Conservation (phyloP, 2,888 invertebrate genomes). For the Podabrus alpinus region DNA sequence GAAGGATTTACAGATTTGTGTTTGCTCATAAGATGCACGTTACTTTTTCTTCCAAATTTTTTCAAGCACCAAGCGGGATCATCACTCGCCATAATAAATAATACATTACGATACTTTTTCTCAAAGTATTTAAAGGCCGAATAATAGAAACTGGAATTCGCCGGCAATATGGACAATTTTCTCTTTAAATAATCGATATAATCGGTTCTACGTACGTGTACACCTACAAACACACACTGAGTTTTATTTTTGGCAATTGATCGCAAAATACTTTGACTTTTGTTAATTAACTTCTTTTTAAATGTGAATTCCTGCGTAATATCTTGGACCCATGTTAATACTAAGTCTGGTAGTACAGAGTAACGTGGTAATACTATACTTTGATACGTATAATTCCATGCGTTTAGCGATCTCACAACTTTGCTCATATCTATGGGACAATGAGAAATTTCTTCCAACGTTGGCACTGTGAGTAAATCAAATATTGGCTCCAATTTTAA, state of each 20-base stretch:
- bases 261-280: constrained; percentile 56
- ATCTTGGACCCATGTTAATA: constrained; percentile 62
- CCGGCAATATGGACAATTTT: constrained; percentile 56
- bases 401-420: constrained; percentile 58
- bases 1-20: constrained; percentile 47
- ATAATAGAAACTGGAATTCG: constrained; percentile 51
- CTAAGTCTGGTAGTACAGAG: constrained; percentile 60
- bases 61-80: constrained; percentile 57
- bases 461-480: constrained; percentile 60
- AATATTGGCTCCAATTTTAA: constrained; percentile 61
- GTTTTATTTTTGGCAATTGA: constrained; percentile 43
- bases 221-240: constrained; percentile 56
- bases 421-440: constrained; percentile 58
- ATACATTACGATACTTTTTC: constrained; percentile 49
- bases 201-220: constrained; percentile 63
- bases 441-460: constrained; percentile 60
- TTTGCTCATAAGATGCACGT: constrained; percentile 54
- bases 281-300: constrained; percentile 55
- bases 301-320: constrained; percentile 62
- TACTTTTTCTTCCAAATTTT: constrained; percentile 47
- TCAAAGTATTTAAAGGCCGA: constrained; percentile 56
- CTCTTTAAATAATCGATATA: constrained; percentile 61
- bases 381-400: constrained; percentile 62
- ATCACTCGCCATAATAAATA: constrained; percentile 58
- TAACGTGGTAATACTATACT: constrained; percentile 62